Percentiles rank a stretch among this genome's conserved stretches.
Evolutionary conservation across 2,888 invertebrate genomes (phyloP).

Genomic region (Drosophila parthenogenetica): DNA sequence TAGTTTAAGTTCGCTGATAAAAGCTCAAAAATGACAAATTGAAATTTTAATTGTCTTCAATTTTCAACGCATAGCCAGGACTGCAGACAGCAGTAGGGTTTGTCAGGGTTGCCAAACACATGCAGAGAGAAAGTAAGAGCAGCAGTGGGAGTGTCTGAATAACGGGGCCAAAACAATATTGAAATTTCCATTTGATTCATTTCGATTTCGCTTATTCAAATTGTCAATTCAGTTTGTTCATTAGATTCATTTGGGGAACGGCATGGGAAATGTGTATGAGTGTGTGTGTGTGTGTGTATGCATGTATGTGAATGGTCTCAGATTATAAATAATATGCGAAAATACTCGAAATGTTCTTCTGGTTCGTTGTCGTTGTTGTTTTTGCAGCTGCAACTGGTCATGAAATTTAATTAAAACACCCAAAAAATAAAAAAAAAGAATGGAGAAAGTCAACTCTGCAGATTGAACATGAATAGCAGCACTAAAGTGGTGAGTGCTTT

Average conservation of each 20-base stretch:
- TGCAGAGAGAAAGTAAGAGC: background rate
- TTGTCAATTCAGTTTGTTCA: slow-evolving; percentile 32
- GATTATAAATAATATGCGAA: slow-evolving; percentile 56
- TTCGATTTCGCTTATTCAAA: slow-evolving; percentile 29
- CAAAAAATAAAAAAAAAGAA: background rate
- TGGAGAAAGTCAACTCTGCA: slow-evolving; percentile 16
- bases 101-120: slow-evolving; percentile 5
- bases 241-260: slow-evolving; percentile 21
- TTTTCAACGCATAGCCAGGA: background rate
- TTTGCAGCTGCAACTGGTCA: slow-evolving; percentile 44
- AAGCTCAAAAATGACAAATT: background rate
- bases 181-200: slow-evolving; percentile 31
- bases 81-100: slow-evolving; percentile 6
- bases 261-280: background rate
- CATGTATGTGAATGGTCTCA: background rate
- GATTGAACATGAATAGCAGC: slow-evolving; percentile 8
- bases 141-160: background rate
- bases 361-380: slow-evolving; percentile 9
- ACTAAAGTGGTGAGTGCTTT: slow-evolving; percentile 3
- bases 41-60: background rate
- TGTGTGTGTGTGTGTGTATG: background rate
- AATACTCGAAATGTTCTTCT: slow-evolving; percentile 15
- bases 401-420: slow-evolving; percentile 74
- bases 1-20: background rate
- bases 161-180: slow-evolving; percentile 14